A percentile compares a stretch with the other conserved stretches of the same genome.
These are phyloP conservation scores for Chaenocephalus aceratus DNA, from an alignment of 2,113 vertebrate genomes.

Conservation along the genomic window DNA sequence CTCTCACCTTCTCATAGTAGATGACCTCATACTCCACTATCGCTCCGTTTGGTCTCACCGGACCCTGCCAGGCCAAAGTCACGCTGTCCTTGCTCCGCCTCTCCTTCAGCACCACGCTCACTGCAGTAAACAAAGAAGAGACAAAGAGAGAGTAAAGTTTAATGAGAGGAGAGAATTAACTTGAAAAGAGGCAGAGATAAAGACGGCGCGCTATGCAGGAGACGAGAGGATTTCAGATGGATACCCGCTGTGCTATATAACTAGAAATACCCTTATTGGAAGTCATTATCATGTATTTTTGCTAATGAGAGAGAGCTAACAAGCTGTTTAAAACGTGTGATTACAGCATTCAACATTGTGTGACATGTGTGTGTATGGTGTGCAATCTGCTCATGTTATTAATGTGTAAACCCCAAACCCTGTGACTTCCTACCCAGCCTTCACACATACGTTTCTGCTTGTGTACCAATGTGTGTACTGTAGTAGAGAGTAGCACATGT, in stretches of 20 bases:
- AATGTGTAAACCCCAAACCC: conserved; percentile 21
- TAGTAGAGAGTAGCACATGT: conserved; percentile 27
- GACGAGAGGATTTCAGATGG: conserved; percentile 27
- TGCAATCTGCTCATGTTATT: conserved; percentile 14
- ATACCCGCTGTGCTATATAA: conserved; percentile 34
- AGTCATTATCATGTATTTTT: conserved; percentile 7
- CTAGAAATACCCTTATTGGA: conserved; percentile 33
- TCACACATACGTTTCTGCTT: conserved; percentile 11
- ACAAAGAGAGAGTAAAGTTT: conserved; percentile 4
- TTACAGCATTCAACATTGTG: conserved; percentile 3
- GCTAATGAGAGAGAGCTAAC: conserved; percentile 42
- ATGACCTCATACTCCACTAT: conserved; percentile 89
- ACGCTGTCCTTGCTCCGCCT: conserved; percentile 88
- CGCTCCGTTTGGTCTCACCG: conserved; percentile 83
- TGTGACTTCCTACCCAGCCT: not conserved
- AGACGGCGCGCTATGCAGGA: not conserved
- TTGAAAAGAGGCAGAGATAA: not conserved
- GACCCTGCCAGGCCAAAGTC: conserved; percentile 88
- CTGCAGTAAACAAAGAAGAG: conserved; percentile 59
- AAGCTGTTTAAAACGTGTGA: conserved; percentile 53
- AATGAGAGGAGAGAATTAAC: not conserved
- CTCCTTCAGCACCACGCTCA: conserved; percentile 88
- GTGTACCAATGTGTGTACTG: conserved; percentile 5
- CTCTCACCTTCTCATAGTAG: conserved; percentile 89
- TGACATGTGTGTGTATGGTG: not conserved